These are phyloP conservation scores for Anthrax anthrax DNA, from an alignment of 2,888 invertebrate species.

Conservation along the genomic window DNA sequence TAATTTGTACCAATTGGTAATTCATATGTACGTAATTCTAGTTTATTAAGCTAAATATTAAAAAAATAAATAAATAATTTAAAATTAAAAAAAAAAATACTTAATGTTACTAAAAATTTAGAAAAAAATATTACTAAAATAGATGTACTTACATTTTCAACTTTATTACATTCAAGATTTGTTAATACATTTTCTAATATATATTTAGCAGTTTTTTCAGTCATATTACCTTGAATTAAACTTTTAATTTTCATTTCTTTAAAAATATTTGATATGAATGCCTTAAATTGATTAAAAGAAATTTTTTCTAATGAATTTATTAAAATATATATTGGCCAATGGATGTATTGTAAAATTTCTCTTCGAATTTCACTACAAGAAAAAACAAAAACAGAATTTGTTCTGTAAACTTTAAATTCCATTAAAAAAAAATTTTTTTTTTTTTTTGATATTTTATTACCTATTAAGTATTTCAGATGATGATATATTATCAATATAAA, in stretches of 20 bases:
- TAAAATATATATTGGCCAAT: slow-evolving; percentile 49
- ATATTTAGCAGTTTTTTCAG: slow-evolving; percentile 39
- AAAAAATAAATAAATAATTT: neutral
- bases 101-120: too few species aligned
- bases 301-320: slow-evolving; percentile 38
- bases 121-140: too few species aligned
- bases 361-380: slow-evolving; percentile 45
- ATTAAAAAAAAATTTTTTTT: too few species aligned
- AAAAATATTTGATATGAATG: slow-evolving; percentile 43
- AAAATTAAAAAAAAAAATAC: too few species aligned
- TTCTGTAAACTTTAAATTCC: too few species aligned
- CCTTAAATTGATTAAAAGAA: slow-evolving; percentile 40
- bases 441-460: too few species aligned
- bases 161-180: slow-evolving; percentile 35
- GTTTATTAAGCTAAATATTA: slow-evolving; percentile 6
- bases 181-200: slow-evolving; percentile 39
- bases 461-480: too few species aligned
- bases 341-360: slow-evolving; percentile 43
- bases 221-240: slow-evolving; percentile 61
- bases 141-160: neutral
- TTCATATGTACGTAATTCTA: slow-evolving; percentile 41
- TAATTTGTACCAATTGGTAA: slow-evolving; percentile 47
- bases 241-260: slow-evolving; percentile 48
- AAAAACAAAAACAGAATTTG: too few species aligned
- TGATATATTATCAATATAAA: neutral